These are phyloP conservation scores for Charanyca ferruginea DNA, from an alignment of 2,888 invertebrate genomes.

Conservation along the genomic window DNA sequence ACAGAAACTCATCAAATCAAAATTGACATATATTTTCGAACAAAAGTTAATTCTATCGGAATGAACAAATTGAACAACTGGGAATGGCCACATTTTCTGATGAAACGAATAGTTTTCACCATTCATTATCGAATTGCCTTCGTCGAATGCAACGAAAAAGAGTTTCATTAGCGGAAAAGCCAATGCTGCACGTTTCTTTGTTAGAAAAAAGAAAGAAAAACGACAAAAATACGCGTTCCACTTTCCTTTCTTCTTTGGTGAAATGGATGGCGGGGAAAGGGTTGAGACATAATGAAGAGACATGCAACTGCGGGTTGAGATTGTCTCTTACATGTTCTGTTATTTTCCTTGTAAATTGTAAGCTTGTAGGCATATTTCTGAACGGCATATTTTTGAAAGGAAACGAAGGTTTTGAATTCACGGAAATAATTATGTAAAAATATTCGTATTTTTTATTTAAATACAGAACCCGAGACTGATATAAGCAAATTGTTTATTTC, in stretches of 20 bases:
- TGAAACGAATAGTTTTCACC: slow-evolving; percentile 55
- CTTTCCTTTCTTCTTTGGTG: slow-evolving; percentile 76
- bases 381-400: neutral
- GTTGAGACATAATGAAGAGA: slow-evolving; percentile 84
- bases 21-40: slow-evolving; percentile 20
- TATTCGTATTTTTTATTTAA: neutral
- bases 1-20: slow-evolving; percentile 33
- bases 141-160: slow-evolving; percentile 74
- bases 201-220: slow-evolving; percentile 71
- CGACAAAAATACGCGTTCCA: slow-evolving; percentile 81
- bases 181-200: slow-evolving; percentile 77
- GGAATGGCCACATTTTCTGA: slow-evolving; percentile 41
- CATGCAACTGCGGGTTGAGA: slow-evolving; percentile 66
- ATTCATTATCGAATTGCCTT: slow-evolving; percentile 74
- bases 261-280: slow-evolving; percentile 79
- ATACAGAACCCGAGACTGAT: neutral
- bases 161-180: slow-evolving; percentile 83
- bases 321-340: slow-evolving; percentile 65
- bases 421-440: neutral
- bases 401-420: slow-evolving; percentile 1
- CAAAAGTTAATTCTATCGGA: slow-evolving; percentile 46
- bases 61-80: slow-evolving; percentile 36
- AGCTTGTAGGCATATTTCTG: slow-evolving; percentile 9
- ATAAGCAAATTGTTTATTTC: neutral
- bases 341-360: slow-evolving; percentile 34